Conservation (phyloP, 1,140 invertebrate species). For the Palaemon carinicauda region DNA sequence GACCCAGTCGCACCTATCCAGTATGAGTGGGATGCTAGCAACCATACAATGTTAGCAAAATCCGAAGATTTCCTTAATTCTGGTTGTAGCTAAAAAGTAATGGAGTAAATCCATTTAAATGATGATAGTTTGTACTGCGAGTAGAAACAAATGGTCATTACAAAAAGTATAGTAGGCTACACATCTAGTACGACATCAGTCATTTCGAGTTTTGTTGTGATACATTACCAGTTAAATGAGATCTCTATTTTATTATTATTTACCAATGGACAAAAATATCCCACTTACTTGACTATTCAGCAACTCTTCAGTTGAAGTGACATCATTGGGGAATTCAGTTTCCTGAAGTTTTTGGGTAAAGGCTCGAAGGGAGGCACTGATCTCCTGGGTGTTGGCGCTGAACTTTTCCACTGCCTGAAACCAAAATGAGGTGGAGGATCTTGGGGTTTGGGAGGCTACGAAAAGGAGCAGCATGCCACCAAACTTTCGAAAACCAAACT, state of each 20-base stretch:
- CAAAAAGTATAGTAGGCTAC: too few relatives aligned
- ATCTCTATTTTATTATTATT: not conserved
- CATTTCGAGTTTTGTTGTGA: too few relatives aligned
- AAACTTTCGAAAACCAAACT: not conserved
- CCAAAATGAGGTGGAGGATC: slow-evolving; percentile 42
- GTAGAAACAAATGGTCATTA: too few relatives aligned
- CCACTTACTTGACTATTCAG: slow-evolving; percentile 72
- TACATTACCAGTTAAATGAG: too few relatives aligned
- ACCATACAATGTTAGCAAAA: too few relatives aligned
- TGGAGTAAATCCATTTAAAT: too few relatives aligned
- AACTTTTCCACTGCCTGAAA: slow-evolving; percentile 94
- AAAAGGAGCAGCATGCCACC: slow-evolving; percentile 11
- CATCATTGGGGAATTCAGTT: slow-evolving; percentile 85
- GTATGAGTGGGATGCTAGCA: too few relatives aligned
- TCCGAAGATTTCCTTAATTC: too few relatives aligned
- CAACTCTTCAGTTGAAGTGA: slow-evolving; percentile 75
- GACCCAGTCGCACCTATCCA: too few relatives aligned
- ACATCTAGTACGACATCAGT: too few relatives aligned
- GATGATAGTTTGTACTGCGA: too few relatives aligned
- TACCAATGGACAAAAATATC: not conserved
- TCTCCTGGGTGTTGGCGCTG: slow-evolving; percentile 86
- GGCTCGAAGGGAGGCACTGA: slow-evolving; percentile 81
- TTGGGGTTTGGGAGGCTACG: slow-evolving; percentile 1
- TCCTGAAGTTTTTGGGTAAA: slow-evolving; percentile 83
- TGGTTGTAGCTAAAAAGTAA: too few relatives aligned